Evolutionary conservation across 2,113 vertebrate species (phyloP).

Genomic region (Promerops cafer): DNA sequence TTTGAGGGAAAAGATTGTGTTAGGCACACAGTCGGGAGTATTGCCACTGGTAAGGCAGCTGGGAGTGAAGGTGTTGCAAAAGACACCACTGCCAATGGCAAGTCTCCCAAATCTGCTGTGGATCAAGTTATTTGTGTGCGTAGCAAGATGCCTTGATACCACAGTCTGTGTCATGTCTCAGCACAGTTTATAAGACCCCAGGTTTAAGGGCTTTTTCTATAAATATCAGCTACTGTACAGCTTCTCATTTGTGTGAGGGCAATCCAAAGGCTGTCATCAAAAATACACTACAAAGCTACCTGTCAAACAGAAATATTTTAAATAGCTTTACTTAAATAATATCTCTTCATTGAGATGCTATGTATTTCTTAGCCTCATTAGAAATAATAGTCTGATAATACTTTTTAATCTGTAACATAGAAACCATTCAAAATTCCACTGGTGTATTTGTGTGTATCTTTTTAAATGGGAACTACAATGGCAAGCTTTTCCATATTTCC

Average conservation of each 20-base stretch:
- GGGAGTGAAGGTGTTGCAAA: not conserved
- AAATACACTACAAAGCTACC: not conserved
- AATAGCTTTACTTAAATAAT: not conserved
- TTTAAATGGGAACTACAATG: not conserved
- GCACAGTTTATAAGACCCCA: not conserved
- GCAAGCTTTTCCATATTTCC: not conserved
- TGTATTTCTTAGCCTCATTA: not conserved
- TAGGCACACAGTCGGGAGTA: not conserved
- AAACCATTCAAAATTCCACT: not conserved
- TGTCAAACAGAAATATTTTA: not conserved
- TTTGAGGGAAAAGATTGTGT: not conserved
- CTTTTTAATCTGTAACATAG: not conserved
- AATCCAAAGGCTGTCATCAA: not conserved
- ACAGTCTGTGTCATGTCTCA: not conserved
- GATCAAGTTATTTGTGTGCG: rapidly evolving
- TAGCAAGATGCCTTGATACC: not conserved
- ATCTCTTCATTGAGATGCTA: not conserved
- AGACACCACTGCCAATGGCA: not conserved
- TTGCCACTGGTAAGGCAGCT: not conserved
- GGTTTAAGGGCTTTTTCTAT: not conserved
- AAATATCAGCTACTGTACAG: not conserved
- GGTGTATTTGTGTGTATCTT: not conserved
- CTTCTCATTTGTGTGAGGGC: not conserved
- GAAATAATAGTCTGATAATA: not conserved
- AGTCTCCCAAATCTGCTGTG: not conserved